These are phyloP conservation scores for Heliconius sara DNA, from an alignment of 2,888 invertebrate genomes.

Conservation along the genomic window DNA sequence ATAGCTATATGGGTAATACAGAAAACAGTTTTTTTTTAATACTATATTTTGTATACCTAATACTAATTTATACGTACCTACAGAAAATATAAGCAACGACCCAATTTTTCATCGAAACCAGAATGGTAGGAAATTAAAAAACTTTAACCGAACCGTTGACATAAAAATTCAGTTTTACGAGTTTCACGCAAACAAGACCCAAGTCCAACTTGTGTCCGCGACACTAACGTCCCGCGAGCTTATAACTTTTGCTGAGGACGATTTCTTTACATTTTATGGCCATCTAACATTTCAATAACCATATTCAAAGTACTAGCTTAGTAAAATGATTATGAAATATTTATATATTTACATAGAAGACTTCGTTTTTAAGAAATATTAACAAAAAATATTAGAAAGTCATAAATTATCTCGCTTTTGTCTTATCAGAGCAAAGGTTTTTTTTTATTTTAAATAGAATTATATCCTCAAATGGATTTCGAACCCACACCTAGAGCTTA, in stretches of 20 bases:
- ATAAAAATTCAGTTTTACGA: slow-evolving; percentile 71
- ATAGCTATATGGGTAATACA: no score
- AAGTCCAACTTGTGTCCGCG: slow-evolving; percentile 49
- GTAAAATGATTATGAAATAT: neutral
- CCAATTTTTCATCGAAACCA: slow-evolving; percentile 54
- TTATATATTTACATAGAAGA: neutral
- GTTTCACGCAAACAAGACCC: slow-evolving; percentile 55
- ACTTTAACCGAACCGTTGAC: slow-evolving; percentile 64
- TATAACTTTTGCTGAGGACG: slow-evolving; percentile 46
- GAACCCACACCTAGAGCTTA: no score
- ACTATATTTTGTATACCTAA: neutral
- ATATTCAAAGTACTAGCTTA: neutral
- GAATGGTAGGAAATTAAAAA: slow-evolving; percentile 69
- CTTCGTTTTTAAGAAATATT: no score
- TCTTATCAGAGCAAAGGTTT: no score
- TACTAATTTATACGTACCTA: no score
- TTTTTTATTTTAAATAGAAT: no score
- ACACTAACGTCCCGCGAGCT: slow-evolving; percentile 47
- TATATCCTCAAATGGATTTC: no score
- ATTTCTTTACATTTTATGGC: slow-evolving; percentile 33
- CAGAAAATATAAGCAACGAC: slow-evolving; percentile 1
- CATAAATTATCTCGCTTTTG: no score
- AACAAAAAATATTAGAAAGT: no score
- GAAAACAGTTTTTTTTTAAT: neutral
- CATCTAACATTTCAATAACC: slow-evolving; percentile 2